Conservation (phyloP, 2,888 invertebrate species). For the Ectemnius cavifrons region DNA sequence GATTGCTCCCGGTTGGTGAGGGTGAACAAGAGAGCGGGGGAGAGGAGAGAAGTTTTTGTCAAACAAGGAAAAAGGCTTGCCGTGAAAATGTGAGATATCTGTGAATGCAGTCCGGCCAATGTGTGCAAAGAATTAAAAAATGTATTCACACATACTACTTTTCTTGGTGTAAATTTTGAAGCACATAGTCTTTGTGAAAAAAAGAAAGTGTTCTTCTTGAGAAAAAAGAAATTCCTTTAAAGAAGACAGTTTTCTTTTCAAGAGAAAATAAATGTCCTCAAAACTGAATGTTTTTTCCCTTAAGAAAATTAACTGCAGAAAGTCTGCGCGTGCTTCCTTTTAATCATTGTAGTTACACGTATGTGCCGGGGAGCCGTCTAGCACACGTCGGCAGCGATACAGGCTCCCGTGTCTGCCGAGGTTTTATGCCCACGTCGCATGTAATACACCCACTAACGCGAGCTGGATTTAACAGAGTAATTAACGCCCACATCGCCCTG, state of each 20-base stretch:
- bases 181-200: too few relatives aligned
- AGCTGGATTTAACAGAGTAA: conserved; percentile 57
- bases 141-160: too few relatives aligned
- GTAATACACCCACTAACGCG: conserved; percentile 53
- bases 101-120: neutral
- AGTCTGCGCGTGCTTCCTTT: too few relatives aligned
- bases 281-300: too few relatives aligned
- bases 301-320: too few relatives aligned
- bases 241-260: too few relatives aligned
- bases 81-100: conserved; percentile 33
- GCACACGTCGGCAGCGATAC: conserved; percentile 29
- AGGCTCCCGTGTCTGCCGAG: conserved; percentile 49
- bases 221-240: too few relatives aligned
- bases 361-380: conserved; percentile 4
- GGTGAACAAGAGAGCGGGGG: conserved; percentile 8
- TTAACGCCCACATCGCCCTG: conserved; percentile 55
- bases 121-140: too few relatives aligned
- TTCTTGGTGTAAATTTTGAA: too few relatives aligned
- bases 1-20: neutral
- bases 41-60: conserved; percentile 20
- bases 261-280: too few relatives aligned
- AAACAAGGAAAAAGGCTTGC: conserved; percentile 4
- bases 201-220: too few relatives aligned
- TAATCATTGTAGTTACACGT: too few relatives aligned
- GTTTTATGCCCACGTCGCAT: conserved; percentile 45